These are phyloP conservation scores for Triplophysa bombifrons DNA, from an alignment of 2,797 vertebrate genomes.

Conservation along the genomic window DNA sequence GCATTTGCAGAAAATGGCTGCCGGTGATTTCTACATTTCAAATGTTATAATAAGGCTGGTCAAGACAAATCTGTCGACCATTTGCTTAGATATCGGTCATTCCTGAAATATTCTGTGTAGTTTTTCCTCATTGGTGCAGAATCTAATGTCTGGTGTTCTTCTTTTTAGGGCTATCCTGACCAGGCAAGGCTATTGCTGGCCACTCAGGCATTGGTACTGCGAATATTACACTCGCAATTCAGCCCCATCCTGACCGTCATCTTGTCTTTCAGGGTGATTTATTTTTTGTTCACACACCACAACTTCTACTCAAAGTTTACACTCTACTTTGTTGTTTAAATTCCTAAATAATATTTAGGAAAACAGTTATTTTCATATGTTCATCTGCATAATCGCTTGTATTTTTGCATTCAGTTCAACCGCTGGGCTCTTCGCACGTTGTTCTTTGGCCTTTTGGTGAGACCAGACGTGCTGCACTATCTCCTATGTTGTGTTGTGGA, in stretches of 20 bases:
- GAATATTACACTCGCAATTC: constrained; percentile 58
- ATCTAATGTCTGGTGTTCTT: neutral
- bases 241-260: constrained; percentile 63
- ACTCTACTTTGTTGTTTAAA: neutral
- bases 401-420: constrained; percentile 64
- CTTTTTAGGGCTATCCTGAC: constrained; percentile 68
- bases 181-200: constrained; percentile 74
- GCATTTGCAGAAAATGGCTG: too few species aligned
- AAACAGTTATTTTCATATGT: neutral
- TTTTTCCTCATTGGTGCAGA: neutral
- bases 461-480: constrained; percentile 25
- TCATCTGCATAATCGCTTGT: constrained; percentile 27
- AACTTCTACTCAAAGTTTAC: neutral
- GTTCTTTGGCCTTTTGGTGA: constrained; percentile 56
- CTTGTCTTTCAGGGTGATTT: constrained; percentile 63
- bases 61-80: too few species aligned
- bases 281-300: neutral
- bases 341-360: neutral
- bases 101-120: neutral
- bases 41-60: too few species aligned
- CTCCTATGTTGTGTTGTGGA: constrained; percentile 51
- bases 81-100: too few species aligned
- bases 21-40: too few species aligned
- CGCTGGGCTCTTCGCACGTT: constrained; percentile 73
- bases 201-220: constrained; percentile 66